phyloP scores from a whole-genome alignment of 2,888 invertebrate genomes.

The Pilophorus perplexus region DNA sequence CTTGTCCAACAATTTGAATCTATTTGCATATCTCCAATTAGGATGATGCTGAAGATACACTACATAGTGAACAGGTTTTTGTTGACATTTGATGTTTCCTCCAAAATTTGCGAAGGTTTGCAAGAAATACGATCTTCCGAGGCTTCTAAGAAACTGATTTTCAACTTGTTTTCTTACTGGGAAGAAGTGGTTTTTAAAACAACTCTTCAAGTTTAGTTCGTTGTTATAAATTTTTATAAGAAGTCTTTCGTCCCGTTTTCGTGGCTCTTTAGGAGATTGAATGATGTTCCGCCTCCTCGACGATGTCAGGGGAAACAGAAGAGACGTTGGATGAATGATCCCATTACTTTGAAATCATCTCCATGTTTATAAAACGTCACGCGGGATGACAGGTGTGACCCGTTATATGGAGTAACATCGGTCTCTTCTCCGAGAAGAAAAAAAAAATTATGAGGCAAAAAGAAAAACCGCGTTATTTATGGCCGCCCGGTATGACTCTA shows the following conservation, averaged over 20 bases:
- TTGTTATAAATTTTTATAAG: no score
- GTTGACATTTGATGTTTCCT: no score
- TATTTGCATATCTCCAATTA: no score
- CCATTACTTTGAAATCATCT: conserved; percentile 21
- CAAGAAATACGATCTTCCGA: background rate
- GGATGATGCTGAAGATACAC: no score
- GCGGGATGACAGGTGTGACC: conserved; percentile 11
- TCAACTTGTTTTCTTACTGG: background rate
- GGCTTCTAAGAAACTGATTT: background rate
- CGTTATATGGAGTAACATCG: conserved; percentile 10
- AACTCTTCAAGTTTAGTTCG: no score
- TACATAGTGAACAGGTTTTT: no score
- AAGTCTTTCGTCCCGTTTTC: background rate
- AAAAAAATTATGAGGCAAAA: no score
- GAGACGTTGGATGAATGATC: conserved; percentile 12
- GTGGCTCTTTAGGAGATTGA: background rate
- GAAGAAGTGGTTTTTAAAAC: no score
- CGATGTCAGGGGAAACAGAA: background rate
- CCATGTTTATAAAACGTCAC: conserved; percentile 14
- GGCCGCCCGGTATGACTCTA: conserved; percentile 1
- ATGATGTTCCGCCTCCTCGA: background rate
- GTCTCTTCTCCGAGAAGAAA: no score
- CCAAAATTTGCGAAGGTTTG: no score
- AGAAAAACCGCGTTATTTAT: conserved; percentile 10
- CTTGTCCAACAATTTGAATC: no score